Conservation (phyloP, 2,888 invertebrate genomes). For the Campoletis raptor region DNA sequence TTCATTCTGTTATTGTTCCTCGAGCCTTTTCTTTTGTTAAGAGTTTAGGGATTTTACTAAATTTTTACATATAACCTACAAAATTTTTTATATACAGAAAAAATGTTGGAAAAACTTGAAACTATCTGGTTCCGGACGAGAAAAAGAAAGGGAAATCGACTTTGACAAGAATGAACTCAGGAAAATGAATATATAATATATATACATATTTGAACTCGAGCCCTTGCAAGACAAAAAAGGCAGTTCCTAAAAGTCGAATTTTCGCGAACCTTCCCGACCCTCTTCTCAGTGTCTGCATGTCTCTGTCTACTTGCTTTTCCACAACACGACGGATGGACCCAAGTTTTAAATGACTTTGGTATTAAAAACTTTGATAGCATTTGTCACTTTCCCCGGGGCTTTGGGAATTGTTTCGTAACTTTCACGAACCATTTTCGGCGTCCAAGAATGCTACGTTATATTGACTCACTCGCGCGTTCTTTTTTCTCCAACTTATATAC, state of each 20-base stretch:
- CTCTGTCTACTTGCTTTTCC: constrained; percentile 21
- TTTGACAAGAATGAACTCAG: too few species aligned
- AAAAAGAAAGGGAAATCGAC: constrained; percentile 75
- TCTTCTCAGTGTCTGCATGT: not conserved
- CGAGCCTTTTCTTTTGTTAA: not conserved
- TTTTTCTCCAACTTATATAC: constrained; percentile 63
- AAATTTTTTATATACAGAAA: not conserved
- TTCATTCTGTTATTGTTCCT: too few species aligned
- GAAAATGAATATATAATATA: too few species aligned
- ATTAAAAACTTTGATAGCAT: constrained; percentile 83
- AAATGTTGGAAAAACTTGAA: constrained; percentile 24
- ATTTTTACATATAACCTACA: not conserved
- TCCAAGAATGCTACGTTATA: constrained; percentile 63
- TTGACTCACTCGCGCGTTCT: constrained; percentile 53
- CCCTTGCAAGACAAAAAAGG: constrained; percentile 58
- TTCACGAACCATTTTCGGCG: constrained; percentile 77
- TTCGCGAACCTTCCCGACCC: constrained; percentile 27
- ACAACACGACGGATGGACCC: constrained; percentile 77
- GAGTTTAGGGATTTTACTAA: not conserved
- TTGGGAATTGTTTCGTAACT: constrained; percentile 80
- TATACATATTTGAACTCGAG: constrained; percentile 24
- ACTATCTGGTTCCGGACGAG: constrained; percentile 55
- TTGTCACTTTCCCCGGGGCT: constrained; percentile 79
- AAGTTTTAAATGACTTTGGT: constrained; percentile 83
- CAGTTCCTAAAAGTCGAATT: constrained; percentile 51